Evolutionary conservation across 37 sponge, comb jelly and placozoan genomes (phyloP).

Genomic region (Hormiphora californensis): DNA sequence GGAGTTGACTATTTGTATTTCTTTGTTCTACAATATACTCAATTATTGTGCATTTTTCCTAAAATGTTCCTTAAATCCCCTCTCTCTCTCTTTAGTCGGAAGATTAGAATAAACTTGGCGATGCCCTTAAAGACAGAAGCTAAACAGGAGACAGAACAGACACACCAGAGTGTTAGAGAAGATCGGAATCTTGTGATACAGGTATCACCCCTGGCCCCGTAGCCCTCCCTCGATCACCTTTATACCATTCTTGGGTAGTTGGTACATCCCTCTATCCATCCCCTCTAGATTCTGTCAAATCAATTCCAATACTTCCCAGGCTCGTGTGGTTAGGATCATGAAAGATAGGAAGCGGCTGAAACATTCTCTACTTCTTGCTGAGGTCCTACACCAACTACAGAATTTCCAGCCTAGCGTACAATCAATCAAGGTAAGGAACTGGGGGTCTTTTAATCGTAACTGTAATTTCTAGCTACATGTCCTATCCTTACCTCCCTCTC

Average conservation of each 20-base stretch:
- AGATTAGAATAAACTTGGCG: constrained; percentile 91
- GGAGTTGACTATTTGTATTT: too few relatives aligned
- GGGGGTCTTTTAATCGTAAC: too few relatives aligned
- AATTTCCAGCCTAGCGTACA: constrained; percentile 93
- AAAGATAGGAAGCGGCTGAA: constrained; percentile 89
- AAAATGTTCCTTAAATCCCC: too few relatives aligned
- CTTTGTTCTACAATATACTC: too few relatives aligned
- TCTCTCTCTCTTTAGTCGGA: constrained; percentile 55
- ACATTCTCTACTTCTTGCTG: constrained; percentile 85
- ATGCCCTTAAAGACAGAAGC: constrained; percentile 87
- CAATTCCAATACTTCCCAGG: too few relatives aligned
- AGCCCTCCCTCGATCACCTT: not conserved
- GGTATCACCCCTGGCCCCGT: constrained; percentile 51
- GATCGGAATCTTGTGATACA: constrained; percentile 96
- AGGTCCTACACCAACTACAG: constrained; percentile 82
- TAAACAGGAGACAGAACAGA: constrained; percentile 83
- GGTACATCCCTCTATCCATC: not conserved
- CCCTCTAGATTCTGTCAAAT: not conserved
- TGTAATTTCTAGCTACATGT: too few relatives aligned
- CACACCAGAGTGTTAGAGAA: constrained; percentile 94
- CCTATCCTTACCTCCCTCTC: not conserved
- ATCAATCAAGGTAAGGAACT: constrained; percentile 75
- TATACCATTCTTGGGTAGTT: not conserved
- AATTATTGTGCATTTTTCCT: too few relatives aligned
- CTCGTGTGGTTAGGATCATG: constrained; percentile 95